A percentile compares a stretch with the other conserved stretches of the same genome.
phyloP scores from a whole-genome alignment of 92 coral and sea anemone species.

The Heteractis magnifica region DNA sequence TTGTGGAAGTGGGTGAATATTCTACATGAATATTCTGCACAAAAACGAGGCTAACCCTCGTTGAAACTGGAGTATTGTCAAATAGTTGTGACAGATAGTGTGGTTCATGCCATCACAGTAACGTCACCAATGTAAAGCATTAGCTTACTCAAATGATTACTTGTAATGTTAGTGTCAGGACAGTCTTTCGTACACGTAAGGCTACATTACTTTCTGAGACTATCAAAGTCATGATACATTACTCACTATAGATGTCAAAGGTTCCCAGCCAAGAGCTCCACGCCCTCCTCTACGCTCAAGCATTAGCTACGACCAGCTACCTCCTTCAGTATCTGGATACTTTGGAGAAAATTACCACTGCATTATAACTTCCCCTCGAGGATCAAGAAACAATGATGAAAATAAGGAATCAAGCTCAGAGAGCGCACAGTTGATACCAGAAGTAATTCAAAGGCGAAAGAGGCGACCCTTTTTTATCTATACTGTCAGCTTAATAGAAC shows the following conservation, averaged over 20 bases:
- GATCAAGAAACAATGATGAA: neutral
- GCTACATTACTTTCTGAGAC: too few species aligned
- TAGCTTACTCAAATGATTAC: too few species aligned
- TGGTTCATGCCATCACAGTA: too few species aligned
- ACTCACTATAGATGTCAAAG: neutral
- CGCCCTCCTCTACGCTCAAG: conserved; percentile 25
- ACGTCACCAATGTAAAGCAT: too few species aligned
- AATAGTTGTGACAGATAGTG: too few species aligned
- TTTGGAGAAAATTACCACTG: conserved; percentile 63
- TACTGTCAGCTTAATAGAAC: conserved; percentile 48
- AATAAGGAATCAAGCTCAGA: conserved; percentile 10
- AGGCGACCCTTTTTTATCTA: conserved; percentile 53
- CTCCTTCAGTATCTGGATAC: conserved; percentile 54
- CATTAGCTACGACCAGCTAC: conserved; percentile 58
- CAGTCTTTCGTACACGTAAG: too few species aligned
- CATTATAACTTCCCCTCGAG: conserved; percentile 13
- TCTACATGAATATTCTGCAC: too few species aligned
- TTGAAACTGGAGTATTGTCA: too few species aligned
- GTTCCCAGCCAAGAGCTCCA: neutral
- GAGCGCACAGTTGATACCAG: neutral
- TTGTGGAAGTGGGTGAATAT: too few species aligned
- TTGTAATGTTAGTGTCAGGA: too few species aligned
- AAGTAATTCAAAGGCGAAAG: conserved; percentile 14
- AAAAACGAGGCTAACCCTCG: too few species aligned
- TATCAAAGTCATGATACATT: neutral